Conservation (phyloP, 2,113 vertebrate species). For the Heterotilapia buettikoferi region DNA sequence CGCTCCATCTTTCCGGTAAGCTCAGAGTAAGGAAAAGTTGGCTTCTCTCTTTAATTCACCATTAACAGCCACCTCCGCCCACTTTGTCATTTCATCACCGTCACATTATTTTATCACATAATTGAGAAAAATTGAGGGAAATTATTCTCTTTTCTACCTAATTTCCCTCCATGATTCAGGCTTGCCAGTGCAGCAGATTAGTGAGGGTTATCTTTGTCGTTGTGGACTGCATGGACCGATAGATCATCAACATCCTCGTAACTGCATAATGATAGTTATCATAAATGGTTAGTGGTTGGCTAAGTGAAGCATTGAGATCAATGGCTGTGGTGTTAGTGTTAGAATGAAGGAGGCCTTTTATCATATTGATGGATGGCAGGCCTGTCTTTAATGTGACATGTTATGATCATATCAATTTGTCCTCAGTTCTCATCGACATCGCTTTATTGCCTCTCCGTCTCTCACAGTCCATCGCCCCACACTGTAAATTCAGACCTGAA, state of each 20-base stretch:
- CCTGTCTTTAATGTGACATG: slow-evolving; percentile 64
- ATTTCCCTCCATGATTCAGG: slow-evolving; percentile 9
- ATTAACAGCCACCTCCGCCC: not conserved
- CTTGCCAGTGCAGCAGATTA: slow-evolving; percentile 13
- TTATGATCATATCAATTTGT: slow-evolving; percentile 74
- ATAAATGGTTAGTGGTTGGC: slow-evolving; percentile 43
- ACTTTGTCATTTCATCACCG: not conserved
- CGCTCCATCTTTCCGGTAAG: not conserved
- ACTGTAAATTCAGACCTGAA: slow-evolving; percentile 52
- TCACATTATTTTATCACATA: slow-evolving; percentile 28
- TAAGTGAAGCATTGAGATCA: slow-evolving; percentile 58
- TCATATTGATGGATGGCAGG: slow-evolving; percentile 68
- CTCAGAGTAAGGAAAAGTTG: not conserved
- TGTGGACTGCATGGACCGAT: slow-evolving; percentile 2
- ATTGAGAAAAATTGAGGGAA: slow-evolving; percentile 21
- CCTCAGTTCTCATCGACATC: slow-evolving; percentile 57
- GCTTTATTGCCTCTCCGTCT: slow-evolving; percentile 57
- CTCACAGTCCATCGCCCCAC: slow-evolving; percentile 40
- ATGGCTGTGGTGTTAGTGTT: slow-evolving; percentile 34
- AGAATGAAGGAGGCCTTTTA: slow-evolving; percentile 51
- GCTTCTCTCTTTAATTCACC: not conserved
- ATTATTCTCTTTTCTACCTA: slow-evolving; percentile 39
- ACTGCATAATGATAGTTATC: slow-evolving; percentile 56
- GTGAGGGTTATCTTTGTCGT: slow-evolving; percentile 4
- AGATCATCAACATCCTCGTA: slow-evolving; percentile 11